These are phyloP conservation scores for Amblyopsis rosae DNA, from an alignment of 2,113 vertebrate genomes.

Conservation along the genomic window DNA sequence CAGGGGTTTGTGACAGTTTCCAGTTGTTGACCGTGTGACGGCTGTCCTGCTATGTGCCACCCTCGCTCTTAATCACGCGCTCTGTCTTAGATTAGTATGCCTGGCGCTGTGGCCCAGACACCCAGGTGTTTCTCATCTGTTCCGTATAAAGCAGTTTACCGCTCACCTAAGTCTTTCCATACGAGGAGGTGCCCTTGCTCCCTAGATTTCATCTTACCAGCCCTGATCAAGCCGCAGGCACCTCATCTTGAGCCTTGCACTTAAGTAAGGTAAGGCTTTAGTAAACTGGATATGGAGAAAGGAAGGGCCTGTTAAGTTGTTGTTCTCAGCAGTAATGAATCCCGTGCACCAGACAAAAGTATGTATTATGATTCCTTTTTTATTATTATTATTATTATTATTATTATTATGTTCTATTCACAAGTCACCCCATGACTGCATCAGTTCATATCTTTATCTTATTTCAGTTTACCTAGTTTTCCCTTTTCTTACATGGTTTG, in stretches of 20 bases:
- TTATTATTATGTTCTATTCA: not conserved
- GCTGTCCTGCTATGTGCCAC: constrained; percentile 43
- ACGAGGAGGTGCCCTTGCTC: constrained; percentile 49
- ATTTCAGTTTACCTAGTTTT: not conserved
- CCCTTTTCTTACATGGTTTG: constrained; percentile 10
- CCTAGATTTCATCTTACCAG: constrained; percentile 54
- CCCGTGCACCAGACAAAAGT: too few species aligned
- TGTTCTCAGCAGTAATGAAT: not conserved
- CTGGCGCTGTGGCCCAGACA: constrained; percentile 52
- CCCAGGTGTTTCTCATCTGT: constrained; percentile 76
- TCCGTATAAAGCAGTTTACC: constrained; percentile 61
- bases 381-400: not conserved
- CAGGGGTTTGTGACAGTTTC: constrained; percentile 4
- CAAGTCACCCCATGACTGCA: not conserved
- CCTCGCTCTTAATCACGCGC: constrained; percentile 41
- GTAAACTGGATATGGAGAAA: constrained; percentile 21
- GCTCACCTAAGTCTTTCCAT: constrained; percentile 74
- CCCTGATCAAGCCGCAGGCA: constrained; percentile 45
- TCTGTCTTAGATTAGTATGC: constrained; percentile 59
- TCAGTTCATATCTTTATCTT: not conserved
- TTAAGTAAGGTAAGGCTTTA: constrained; percentile 10
- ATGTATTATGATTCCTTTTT: not conserved
- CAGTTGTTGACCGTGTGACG: constrained; percentile 29
- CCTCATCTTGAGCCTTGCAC: constrained; percentile 16
- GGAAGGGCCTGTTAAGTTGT: constrained; percentile 30